These are phyloP conservation scores for Charanyca ferruginea DNA, from an alignment of 2,888 invertebrate genomes.

Conservation along the genomic window DNA sequence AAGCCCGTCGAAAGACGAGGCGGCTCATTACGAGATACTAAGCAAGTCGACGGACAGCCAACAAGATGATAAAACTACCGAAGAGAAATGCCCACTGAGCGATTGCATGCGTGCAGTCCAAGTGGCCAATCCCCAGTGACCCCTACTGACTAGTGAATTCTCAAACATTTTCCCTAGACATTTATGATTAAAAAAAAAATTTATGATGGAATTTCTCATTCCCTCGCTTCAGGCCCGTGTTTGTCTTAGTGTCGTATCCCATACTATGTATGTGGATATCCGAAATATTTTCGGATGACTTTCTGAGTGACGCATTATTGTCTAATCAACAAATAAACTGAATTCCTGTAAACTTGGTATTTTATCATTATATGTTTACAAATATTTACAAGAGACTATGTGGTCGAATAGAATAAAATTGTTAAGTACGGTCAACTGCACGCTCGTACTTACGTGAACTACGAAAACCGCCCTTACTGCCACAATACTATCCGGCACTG, in stretches of 20 bases:
- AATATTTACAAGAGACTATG: neutral
- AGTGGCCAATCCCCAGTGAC: slow-evolving; percentile 59
- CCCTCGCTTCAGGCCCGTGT: neutral
- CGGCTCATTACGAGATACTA: slow-evolving; percentile 91
- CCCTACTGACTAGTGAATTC: neutral
- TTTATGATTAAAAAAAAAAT: neutral
- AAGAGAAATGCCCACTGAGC: slow-evolving; percentile 63
- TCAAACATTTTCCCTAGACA: slow-evolving; percentile 3
- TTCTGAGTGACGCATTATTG: too few relatives aligned
- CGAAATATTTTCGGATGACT: neutral
- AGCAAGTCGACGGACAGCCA: slow-evolving; percentile 82
- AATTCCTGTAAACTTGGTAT: too few relatives aligned
- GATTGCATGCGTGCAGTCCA: slow-evolving; percentile 68
- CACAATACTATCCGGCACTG: too few relatives aligned
- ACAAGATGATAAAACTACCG: slow-evolving; percentile 25
- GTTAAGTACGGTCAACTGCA: too few relatives aligned
- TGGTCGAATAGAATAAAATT: neutral
- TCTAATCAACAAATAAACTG: too few relatives aligned
- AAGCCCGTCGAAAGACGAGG: slow-evolving; percentile 90
- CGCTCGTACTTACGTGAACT: too few relatives aligned
- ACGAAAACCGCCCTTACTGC: too few relatives aligned
- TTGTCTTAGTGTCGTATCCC: too few relatives aligned
- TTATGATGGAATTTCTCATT: neutral
- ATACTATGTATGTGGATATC: neutral
- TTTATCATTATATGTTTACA: neutral